Conservation (phyloP, 2,888 invertebrate genomes). For the Colostygia pectinataria region DNA sequence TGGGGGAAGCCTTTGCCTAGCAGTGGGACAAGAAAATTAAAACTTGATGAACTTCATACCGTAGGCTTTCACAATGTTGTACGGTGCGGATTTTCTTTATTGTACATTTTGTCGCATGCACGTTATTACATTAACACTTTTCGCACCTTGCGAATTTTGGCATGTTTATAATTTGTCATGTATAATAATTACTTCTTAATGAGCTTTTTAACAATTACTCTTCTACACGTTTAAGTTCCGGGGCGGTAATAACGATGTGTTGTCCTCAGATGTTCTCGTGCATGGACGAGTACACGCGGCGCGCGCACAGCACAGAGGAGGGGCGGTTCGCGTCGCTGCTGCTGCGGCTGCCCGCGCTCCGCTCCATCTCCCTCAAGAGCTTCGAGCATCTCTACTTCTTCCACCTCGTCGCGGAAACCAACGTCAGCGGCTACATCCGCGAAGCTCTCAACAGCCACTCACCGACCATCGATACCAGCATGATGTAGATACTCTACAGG, state of each 20-base stretch:
- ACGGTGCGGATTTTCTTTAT: too few species aligned
- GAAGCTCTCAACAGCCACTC: conserved; percentile 89
- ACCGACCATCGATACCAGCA: conserved; percentile 68
- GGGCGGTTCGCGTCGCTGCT: conserved; percentile 97
- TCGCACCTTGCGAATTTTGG: too few species aligned
- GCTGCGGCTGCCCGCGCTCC: conserved; percentile 92
- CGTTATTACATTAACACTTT: too few species aligned
- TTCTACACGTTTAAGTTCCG: too few species aligned
- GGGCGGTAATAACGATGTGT: background rate
- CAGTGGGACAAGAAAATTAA: too few species aligned
- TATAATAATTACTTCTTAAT: too few species aligned
- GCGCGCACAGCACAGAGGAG: conserved; percentile 94
- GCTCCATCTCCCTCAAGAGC: conserved; percentile 96
- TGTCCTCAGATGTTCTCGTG: conserved; percentile 89
- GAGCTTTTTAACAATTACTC: too few species aligned
- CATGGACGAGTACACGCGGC: conserved; percentile 96
- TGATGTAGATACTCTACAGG: conserved; percentile 44
- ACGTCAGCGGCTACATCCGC: conserved; percentile 92
- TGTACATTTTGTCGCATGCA: too few species aligned
- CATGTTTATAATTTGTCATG: too few species aligned
- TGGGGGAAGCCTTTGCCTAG: too few species aligned
- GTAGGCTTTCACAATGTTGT: too few species aligned
- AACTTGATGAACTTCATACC: too few species aligned
- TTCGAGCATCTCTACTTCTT: conserved; percentile 97
- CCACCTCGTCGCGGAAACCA: conserved; percentile 93